Base-by-base conservation (phyloP, 2,888 invertebrate genomes). In the Cephus pulcher region DNA sequence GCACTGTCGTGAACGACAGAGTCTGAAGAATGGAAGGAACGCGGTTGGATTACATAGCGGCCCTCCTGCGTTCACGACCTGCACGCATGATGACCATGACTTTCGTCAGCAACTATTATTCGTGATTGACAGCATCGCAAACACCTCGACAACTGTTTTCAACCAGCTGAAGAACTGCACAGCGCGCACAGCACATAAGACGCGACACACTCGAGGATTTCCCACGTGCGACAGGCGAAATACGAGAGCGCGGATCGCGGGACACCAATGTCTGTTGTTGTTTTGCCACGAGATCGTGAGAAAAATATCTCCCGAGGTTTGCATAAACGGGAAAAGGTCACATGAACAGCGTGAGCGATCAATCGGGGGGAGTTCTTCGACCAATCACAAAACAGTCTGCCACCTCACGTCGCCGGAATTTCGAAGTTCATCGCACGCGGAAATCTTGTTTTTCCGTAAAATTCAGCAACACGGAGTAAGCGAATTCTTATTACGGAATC, bases 281-380 rank as follows among this genome's bases (percentile, higher is more conserved):
- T 89, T 87, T 88, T 87, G 88, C 86, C 86, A 87, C 85, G 88
- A 86, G 87, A 85, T 86, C 84, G 82, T 80, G 83, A 84, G 83
- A 81, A 85, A 85, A 86, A 84, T 86, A 86, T 85, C 87, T 85
- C 81, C 78, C 81, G 82, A 83, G 82, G 85, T 87, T 87, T 84
- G 85, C 87, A 86, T 85, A 85, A 88, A 89, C 83, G 86, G 83
- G 84, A 85, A 88, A 85, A 85, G 88, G 87, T 90, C 90, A 90
- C 89, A 88, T 88, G 89, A 85, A 86, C 85, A 85, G 81, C 80
- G 82, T 79, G 82, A 82, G 78, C 83, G 83, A 83, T 87, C 88
- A 88, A 88, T 88, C 84, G 85, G 81, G 81, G 83, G 76, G 78
- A 76, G 76, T 80, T 71, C 74, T 78, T 35, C 56, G 74, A 74